Evolutionary conservation across 2,888 invertebrate species (phyloP), one percentile per base, ranked within the genome.

Genomic region (Monoplex corrugatus): DNA sequence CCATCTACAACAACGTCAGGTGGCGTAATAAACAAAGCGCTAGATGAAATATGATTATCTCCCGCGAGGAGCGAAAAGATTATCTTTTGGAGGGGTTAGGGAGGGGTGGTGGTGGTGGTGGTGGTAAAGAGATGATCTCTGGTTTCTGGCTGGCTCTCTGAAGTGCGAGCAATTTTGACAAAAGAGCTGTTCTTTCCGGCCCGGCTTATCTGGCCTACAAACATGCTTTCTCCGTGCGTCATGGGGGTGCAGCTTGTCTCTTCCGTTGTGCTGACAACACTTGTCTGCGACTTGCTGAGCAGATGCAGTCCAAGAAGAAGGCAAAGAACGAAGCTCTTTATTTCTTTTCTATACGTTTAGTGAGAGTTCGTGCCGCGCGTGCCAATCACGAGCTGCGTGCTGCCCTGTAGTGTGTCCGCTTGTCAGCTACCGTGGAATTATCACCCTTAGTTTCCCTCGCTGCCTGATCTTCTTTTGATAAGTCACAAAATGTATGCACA

Each of bases 181-280:
- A 87, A 87, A 87, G 78, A 45, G 43, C 19, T 40, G 50, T 87
- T 87, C 75, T 87, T 43, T 86, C 38, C 44, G 23, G n/a, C 38
- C 16, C 23, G 10, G 40, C 38, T 68, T 72, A 72, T 45, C 38
- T n/a, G 16, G 16, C 8, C 32, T 10, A 44, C 0, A 45, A 38
- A 75, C 78, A 87, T 87, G 87, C 50, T 78, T 87, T 50, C 75
- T 6, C 13, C 19, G 38, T 87, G 86, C 72, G 86, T 86, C 86
- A 85, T 32, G 40, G 50, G 68, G 68, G 43, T 72, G 87, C 63
- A 57, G 50, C 87, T 45, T 38, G 78, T 50, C 82, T 32, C 72
- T 78, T 87, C 87, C 57, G 45, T 40, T 32, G 50, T 28, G 82
- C 45, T 32, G 87, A 87, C 82, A 63, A 57, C 63, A 63, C 80